A percentile compares a stretch with the other conserved stretches of the same genome.
These are phyloP conservation scores for Panorpa germanica DNA, from an alignment of 2,888 invertebrate genomes.

Conservation along the genomic window DNA sequence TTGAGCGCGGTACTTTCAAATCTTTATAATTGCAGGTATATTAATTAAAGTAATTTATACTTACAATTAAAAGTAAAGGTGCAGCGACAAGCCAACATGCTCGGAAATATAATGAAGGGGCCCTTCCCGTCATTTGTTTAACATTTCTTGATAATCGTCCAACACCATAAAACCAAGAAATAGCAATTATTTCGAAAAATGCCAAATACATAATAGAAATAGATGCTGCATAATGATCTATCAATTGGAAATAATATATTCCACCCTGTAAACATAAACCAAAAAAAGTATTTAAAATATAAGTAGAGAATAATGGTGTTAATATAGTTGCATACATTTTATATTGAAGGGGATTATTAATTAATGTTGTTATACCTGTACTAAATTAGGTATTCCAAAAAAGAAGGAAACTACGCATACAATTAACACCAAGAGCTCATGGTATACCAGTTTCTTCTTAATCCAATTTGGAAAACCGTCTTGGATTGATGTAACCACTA, in stretches of 20 bases:
- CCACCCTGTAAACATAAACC: constrained; percentile 42
- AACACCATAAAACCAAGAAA: constrained; percentile 85
- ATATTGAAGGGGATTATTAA: constrained; percentile 11
- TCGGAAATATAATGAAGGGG: constrained; percentile 63
- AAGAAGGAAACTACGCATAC: constrained; percentile 69
- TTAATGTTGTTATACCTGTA: no score
- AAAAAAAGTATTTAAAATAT: constrained; percentile 8
- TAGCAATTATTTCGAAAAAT: constrained; percentile 81
- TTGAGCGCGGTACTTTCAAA: no score
- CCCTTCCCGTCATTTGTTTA: constrained; percentile 73
- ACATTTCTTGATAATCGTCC: constrained; percentile 62
- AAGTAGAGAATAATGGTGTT: constrained; percentile 6
- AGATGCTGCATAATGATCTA: constrained; percentile 87
- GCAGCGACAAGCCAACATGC: constrained; percentile 72
- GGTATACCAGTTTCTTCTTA: constrained; percentile 60
- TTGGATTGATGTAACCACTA: constrained; percentile 83
- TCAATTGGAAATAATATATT: constrained; percentile 77
- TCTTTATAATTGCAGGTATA: no score
- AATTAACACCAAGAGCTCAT: constrained; percentile 67
- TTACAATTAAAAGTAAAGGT: constrained; percentile 56
- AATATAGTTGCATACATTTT: constrained; percentile 9
- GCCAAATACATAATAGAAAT: constrained; percentile 83
- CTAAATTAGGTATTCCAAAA: constrained; percentile 72
- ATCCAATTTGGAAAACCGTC: constrained; percentile 84
- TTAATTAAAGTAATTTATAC: constrained; percentile 13